phyloP scores from a whole-genome alignment of 2,797 vertebrate species.

The Chiroxiphia lanceolata region DNA sequence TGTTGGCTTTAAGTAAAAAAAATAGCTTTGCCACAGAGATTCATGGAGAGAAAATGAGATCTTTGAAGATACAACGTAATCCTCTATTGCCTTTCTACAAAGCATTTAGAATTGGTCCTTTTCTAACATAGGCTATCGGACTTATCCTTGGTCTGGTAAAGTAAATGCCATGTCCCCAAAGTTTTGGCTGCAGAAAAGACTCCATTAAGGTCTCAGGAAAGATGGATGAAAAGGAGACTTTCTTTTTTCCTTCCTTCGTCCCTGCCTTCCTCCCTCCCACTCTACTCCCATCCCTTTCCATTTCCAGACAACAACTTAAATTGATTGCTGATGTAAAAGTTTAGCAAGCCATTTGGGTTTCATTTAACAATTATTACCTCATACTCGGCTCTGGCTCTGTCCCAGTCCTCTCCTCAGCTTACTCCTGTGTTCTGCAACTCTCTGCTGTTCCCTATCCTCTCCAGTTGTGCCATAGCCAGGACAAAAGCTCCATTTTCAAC shows the following conservation, averaged over 20 bases:
- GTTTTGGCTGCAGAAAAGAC: not conserved
- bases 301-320: not conserved
- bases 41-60: not conserved
- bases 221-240: not conserved
- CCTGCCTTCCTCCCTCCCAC: not conserved
- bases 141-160: not conserved
- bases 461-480: not conserved
- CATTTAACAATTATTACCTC: accelerated
- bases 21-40: not conserved
- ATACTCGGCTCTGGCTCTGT: not conserved
- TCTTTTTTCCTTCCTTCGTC: not conserved
- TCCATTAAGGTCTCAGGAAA: not conserved
- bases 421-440: not conserved
- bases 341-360: not conserved
- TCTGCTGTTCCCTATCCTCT: not conserved
- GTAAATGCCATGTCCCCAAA: not conserved
- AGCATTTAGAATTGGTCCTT: not conserved
- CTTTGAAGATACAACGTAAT: not conserved
- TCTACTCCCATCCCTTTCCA: not conserved
- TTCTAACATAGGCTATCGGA: not conserved
- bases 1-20: not conserved
- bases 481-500: not conserved
- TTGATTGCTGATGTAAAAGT: not conserved
- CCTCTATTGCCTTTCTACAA: not conserved
- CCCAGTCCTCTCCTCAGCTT: not conserved